Evolutionary conservation across 2,113 vertebrate genomes (phyloP).

Genomic region (Onychostruthus taczanowskii): DNA sequence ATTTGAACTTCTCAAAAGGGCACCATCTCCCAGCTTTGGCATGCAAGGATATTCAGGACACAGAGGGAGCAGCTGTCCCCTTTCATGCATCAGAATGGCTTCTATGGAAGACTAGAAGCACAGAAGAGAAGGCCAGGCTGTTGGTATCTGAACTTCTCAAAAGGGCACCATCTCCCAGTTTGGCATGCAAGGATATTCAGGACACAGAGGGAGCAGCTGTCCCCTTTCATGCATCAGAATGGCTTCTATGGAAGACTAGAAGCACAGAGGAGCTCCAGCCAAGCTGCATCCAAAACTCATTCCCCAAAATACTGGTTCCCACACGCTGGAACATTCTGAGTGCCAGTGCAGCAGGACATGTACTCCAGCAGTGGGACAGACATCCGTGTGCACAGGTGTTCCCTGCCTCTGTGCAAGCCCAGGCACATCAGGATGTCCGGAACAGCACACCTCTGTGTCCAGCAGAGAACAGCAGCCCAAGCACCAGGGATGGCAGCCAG

Average conservation of each 20-base stretch:
- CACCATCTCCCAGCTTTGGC: background rate
- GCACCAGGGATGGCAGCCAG: background rate
- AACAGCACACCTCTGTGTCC: background rate
- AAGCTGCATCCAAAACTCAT: background rate
- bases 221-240: background rate
- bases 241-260: background rate
- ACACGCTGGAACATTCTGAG: background rate
- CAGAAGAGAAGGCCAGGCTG: background rate
- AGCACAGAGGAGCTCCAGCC: background rate
- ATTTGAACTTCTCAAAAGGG: background rate
- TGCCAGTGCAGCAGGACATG: background rate
- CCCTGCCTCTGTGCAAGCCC: background rate
- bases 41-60: background rate
- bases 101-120: background rate
- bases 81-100: background rate
- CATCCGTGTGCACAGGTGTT: background rate
- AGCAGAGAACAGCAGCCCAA: background rate
- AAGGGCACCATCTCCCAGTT: background rate
- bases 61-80: background rate
- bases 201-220: background rate
- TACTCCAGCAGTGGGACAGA: background rate
- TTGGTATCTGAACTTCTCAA: background rate
- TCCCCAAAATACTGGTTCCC: background rate
- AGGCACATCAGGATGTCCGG: accelerated
- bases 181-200: background rate